A percentile compares a stretch with the other conserved stretches of the same genome.
phyloP scores from a whole-genome alignment of 2,113 vertebrate species.

The Gallinago paraguaiae region DNA sequence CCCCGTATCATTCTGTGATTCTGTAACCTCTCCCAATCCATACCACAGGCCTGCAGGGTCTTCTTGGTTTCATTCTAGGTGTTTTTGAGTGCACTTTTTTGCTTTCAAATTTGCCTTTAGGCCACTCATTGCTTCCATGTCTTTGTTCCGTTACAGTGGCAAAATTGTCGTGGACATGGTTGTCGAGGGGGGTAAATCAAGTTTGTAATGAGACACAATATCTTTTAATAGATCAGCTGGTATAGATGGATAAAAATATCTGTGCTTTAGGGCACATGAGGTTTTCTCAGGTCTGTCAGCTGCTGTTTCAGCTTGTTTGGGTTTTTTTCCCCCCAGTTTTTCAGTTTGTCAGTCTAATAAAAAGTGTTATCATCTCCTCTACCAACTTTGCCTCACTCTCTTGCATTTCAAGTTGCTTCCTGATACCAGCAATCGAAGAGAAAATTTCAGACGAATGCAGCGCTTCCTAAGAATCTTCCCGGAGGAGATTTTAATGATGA shows the following conservation, averaged over 20 bases:
- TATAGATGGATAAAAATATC: background rate
- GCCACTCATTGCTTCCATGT: background rate
- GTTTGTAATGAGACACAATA: background rate
- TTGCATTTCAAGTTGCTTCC: background rate
- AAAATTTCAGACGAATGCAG: background rate
- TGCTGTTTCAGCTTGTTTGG: background rate
- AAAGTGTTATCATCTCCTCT: background rate
- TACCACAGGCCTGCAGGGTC: background rate
- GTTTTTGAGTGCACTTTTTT: background rate
- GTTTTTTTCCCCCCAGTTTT: background rate
- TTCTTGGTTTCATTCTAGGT: background rate
- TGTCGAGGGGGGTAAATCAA: background rate
- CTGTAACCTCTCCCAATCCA: background rate
- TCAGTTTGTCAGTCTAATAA: background rate
- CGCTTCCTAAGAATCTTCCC: background rate
- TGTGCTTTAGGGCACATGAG: background rate
- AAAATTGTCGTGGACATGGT: background rate
- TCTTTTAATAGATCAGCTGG: background rate
- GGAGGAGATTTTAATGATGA: background rate
- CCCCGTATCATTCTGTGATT: no score
- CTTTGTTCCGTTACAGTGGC: background rate
- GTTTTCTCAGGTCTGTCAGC: background rate
- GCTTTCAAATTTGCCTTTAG: background rate
- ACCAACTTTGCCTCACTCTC: background rate
- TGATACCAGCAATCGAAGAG: background rate